A percentile compares a stretch with the other conserved stretches of the same genome.
phyloP scores from a whole-genome alignment of 2,797 vertebrate genomes.

The Scolopax rusticola region DNA sequence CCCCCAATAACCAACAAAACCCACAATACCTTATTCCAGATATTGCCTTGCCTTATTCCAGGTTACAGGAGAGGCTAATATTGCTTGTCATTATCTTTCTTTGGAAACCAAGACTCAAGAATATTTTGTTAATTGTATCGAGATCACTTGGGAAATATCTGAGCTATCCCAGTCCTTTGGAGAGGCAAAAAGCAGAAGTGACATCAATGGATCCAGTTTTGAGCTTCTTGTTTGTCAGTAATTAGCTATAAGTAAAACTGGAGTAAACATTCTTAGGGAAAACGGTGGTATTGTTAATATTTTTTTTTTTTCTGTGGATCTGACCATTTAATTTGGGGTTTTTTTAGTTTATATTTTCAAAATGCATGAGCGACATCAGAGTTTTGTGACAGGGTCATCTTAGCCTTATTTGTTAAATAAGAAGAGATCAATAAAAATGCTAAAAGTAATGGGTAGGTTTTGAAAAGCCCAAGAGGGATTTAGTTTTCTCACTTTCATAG shows the following conservation, averaged over 20 bases:
- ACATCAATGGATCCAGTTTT: neutral
- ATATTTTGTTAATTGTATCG: neutral
- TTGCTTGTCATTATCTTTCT: neutral
- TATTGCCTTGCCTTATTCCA: neutral
- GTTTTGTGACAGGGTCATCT: neutral
- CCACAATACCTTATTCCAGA: too few relatives aligned
- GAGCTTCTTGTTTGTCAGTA: neutral
- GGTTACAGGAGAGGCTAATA: neutral
- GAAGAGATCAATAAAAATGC: neutral
- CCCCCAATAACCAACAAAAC: neutral
- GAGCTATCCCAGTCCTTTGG: neutral
- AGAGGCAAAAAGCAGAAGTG: neutral
- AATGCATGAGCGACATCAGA: neutral
- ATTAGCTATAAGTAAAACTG: neutral
- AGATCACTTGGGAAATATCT: neutral
- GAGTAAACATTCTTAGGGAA: neutral
- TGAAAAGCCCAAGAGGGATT: neutral
- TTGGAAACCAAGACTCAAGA: neutral
- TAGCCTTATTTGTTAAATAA: neutral
- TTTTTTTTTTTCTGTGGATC: neutral
- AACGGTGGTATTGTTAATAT: rapidly evolving
- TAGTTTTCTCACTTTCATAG: neutral
- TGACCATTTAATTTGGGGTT: rapidly evolving
- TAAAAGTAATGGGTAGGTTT: neutral
- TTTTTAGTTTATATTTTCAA: neutral